Evolutionary conservation across 2,888 invertebrate genomes (phyloP).

Genomic region (Sussaba pulchella): DNA sequence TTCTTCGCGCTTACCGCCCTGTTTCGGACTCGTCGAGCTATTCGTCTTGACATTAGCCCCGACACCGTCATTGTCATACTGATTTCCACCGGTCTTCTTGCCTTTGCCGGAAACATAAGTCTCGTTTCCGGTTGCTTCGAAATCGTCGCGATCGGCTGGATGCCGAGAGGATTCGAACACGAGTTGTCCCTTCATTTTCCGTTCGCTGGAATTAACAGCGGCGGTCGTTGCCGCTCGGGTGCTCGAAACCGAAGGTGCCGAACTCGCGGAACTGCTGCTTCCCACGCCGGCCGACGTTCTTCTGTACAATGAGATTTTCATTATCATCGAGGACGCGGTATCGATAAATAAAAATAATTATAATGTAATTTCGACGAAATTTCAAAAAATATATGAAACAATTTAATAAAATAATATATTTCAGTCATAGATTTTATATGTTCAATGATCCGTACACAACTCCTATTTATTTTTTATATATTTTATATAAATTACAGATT

Average conservation of each 20-base stretch:
- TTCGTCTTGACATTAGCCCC: constrained; percentile 78
- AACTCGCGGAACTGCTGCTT: constrained; percentile 69
- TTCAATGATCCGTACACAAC: too few relatives aligned
- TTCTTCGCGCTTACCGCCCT: constrained; percentile 91
- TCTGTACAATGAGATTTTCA: constrained; percentile 71
- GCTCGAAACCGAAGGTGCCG: constrained; percentile 72
- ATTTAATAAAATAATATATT: too few relatives aligned
- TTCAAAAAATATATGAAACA: not conserved
- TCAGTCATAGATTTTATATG: too few relatives aligned
- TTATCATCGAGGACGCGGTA: constrained; percentile 23
- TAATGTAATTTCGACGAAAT: too few relatives aligned
- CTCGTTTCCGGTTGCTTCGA: constrained; percentile 89
- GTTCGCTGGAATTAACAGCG: constrained; percentile 74
- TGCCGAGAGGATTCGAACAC: constrained; percentile 90
- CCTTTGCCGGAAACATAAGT: constrained; percentile 85
- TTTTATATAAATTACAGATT: too few relatives aligned
- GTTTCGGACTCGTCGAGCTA: constrained; percentile 89
- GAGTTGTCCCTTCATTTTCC: constrained; percentile 86
- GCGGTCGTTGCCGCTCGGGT: constrained; percentile 72
- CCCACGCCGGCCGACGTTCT: constrained; percentile 73
- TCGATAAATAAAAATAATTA: constrained; percentile 13
- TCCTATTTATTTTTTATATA: too few relatives aligned
- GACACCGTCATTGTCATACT: constrained; percentile 77
- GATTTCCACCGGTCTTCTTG: constrained; percentile 81
- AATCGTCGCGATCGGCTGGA: constrained; percentile 91